A percentile compares a stretch with the other conserved stretches of the same genome.
phyloP scores from a whole-genome alignment of 2,113 vertebrate genomes.

The Corythoichthys haematopterus region DNA sequence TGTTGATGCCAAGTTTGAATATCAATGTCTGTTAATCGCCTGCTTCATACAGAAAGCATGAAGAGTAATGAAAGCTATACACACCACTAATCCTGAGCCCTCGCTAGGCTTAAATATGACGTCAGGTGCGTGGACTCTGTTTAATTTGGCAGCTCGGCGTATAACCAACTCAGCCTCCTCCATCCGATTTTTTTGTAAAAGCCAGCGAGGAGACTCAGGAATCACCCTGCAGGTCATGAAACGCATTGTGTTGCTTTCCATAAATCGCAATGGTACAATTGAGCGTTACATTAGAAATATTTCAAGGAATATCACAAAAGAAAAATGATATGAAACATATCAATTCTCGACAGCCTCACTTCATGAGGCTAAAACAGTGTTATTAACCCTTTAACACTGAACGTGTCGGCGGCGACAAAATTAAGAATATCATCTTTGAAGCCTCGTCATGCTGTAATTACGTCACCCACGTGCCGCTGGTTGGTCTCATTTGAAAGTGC shows the following conservation, averaged over 20 bases:
- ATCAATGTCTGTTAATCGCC: too few relatives aligned
- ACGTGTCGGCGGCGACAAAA: too few relatives aligned
- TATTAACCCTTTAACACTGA: too few relatives aligned
- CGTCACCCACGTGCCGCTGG: too few relatives aligned
- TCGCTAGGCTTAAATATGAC: slow-evolving; percentile 26
- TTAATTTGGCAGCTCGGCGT: slow-evolving; percentile 37
- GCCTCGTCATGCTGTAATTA: too few relatives aligned
- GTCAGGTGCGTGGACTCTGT: slow-evolving; percentile 19
- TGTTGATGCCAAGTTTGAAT: background rate
- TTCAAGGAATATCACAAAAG: too few relatives aligned
- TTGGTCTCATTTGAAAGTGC: too few relatives aligned
- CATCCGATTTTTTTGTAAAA: slow-evolving; percentile 47
- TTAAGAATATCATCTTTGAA: too few relatives aligned
- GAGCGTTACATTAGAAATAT: too few relatives aligned
- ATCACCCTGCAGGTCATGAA: slow-evolving; percentile 43
- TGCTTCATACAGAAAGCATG: background rate
- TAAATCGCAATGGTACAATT: background rate
- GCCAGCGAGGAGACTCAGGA: slow-evolving; percentile 59
- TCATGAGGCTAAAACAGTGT: too few relatives aligned
- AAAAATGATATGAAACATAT: too few relatives aligned
- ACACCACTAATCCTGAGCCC: slow-evolving; percentile 20
- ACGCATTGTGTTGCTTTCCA: background rate
- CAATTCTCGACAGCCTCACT: background rate
- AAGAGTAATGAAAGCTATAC: background rate
- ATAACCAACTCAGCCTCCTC: slow-evolving; percentile 50